Base-by-base conservation (phyloP, 2,888 invertebrate genomes). In the Cylloceria caligata region DNA sequence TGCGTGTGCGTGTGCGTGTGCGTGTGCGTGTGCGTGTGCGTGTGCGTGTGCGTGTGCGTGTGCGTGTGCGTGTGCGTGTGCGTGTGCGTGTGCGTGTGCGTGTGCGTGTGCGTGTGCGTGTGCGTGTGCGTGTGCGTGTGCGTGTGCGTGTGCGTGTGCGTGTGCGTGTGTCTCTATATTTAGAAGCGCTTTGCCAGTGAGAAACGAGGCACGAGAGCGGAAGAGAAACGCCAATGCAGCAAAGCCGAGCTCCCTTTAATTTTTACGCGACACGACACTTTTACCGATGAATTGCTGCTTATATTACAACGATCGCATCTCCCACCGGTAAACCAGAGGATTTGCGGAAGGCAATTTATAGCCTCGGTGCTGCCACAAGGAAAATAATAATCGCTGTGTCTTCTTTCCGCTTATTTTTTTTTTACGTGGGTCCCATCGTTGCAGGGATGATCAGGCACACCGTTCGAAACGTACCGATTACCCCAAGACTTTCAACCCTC, bases 321-420 rank as follows among this genome's bases (percentile, higher is more conserved):
- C 64, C 65, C 67, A 19, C 36, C 21, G 74, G 83, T 80, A 84
- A 85, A 74, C 84, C 24, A 67, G 27, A 78, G 84, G 88, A 87
- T 86, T 88, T 87, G 77, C 83, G 42, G 21, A 45, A 52, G 36
- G 52, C 65, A 83, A 86, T 86, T 85, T 87, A 87, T 84, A 64
- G 71, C 78, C 69, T 34, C 42, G 36, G 76, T 49, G 52, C 36
- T 24, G 68, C 34, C 72, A 47, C 68, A 57, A 69, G 73, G 52
- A 76, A 80, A 73, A 75, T 81, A 83, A 83, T 80, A 81, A 85
- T 82, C 76, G 73, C 62, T 55, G 30, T 75, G 47, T 69, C 45
- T 57, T 30, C 27, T 42, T 42, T 71, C 60, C 71, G 13, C 19
- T 57, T n/a, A 16, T 39, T 60, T 62, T 77, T 55, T 45, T 52